Conservation (phyloP, 2,888 invertebrate species). For the Noctuana brunneofusca region DNA sequence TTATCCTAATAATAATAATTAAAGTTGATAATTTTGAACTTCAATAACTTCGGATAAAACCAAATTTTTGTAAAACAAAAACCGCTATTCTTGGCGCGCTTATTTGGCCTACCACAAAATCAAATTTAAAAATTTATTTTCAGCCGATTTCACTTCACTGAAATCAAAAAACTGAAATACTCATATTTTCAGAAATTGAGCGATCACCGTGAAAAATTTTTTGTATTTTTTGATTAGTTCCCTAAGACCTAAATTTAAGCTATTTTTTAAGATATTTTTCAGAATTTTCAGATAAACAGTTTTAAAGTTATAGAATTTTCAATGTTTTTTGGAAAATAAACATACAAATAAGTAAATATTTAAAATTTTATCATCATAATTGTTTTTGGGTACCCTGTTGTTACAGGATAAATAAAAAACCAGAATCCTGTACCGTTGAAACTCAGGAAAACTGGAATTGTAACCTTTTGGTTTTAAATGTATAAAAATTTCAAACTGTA, state of each 20-base stretch:
- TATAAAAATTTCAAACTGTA: background rate
- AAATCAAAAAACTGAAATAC: background rate
- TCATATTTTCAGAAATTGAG: background rate
- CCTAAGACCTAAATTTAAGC: background rate
- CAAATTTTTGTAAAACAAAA: background rate
- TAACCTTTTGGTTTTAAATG: background rate
- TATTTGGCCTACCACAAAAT: background rate
- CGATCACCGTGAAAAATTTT: background rate
- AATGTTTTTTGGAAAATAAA: background rate
- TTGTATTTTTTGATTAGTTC: background rate
- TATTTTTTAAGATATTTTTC: conserved; percentile 3
- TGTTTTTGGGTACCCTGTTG: background rate
- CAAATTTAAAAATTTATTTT: background rate
- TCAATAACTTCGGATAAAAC: background rate
- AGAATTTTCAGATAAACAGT: background rate
- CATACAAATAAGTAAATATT: background rate
- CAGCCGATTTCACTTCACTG: background rate
- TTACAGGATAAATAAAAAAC: background rate
- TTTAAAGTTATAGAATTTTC: conserved; percentile 6
- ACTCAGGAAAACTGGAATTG: background rate
- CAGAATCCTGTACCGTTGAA: background rate
- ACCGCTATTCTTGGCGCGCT: background rate
- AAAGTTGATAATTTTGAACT: background rate
- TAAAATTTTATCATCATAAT: background rate
- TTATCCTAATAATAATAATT: background rate